Percentiles rank a stretch among this genome's conserved stretches.
These are phyloP conservation scores for Urocynchramus pylzowi DNA, from an alignment of 2,113 vertebrate genomes.

Conservation along the genomic window DNA sequence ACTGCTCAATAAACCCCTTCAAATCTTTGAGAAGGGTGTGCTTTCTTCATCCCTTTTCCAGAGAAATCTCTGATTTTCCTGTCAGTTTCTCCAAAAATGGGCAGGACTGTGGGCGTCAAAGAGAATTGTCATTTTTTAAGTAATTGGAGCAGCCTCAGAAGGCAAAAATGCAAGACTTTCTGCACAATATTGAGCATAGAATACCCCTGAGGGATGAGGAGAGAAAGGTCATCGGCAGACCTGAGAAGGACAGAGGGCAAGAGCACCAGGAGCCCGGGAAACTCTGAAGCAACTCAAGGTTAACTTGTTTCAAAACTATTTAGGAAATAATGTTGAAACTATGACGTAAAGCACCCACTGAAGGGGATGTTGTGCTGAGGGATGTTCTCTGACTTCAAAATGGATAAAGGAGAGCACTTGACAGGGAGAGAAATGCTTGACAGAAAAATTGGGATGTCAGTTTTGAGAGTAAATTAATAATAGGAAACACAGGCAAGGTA, in stretches of 20 bases:
- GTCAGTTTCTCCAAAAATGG: neutral
- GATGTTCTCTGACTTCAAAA: neutral
- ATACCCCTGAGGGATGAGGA: neutral
- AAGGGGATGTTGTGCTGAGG: neutral
- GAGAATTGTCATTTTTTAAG: neutral
- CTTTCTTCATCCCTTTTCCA: neutral
- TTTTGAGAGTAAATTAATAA: slow-evolving; percentile 12
- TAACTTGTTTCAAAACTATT: neutral
- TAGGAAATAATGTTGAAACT: neutral
- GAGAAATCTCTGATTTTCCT: neutral
- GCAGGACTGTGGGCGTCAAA: neutral
- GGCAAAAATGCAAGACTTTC: neutral
- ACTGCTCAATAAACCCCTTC: neutral
- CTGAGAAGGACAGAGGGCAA: neutral
- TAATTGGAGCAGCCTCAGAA: neutral
- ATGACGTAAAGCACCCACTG: neutral
- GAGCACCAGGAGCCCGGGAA: neutral
- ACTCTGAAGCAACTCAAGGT: neutral
- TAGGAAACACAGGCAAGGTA: neutral
- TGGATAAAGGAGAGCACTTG: neutral
- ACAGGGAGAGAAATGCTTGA: neutral
- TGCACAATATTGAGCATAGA: neutral
- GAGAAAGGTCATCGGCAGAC: neutral
- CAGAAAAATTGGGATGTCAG: neutral
- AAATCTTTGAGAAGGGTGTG: accelerated